phyloP scores from a whole-genome alignment of 2,113 vertebrate species.

The Murina feae region DNA sequence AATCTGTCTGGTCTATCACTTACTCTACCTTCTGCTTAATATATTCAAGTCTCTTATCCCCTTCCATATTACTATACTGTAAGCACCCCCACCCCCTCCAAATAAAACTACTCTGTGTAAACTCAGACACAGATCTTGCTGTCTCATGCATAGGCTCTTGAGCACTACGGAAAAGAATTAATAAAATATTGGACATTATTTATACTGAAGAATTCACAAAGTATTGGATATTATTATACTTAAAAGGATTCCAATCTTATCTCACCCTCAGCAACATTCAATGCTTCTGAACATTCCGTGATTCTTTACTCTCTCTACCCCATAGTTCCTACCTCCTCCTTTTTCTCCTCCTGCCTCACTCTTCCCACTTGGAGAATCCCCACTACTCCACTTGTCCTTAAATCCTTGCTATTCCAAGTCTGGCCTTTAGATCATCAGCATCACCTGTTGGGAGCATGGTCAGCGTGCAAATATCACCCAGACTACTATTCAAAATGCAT shows the following conservation, averaged over 20 bases:
- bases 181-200: background rate
- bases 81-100: background rate
- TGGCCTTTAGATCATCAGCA: background rate
- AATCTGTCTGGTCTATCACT: background rate
- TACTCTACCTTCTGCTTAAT: background rate
- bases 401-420: background rate
- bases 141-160: background rate
- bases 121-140: background rate
- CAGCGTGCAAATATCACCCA: background rate
- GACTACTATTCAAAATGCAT: background rate
- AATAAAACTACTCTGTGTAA: background rate
- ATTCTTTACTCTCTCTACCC: background rate
- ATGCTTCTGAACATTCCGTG: background rate
- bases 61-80: background rate
- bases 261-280: background rate
- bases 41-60: background rate
- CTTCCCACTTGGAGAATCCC: background rate
- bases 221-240: background rate
- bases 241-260: background rate
- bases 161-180: background rate
- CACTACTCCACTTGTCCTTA: background rate
- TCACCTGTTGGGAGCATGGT: no score
- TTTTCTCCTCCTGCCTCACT: background rate
- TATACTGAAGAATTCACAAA: background rate
- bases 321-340: background rate